Evolutionary conservation across 2,888 invertebrate species (phyloP).

Genomic region (Corbicula japonica): DNA sequence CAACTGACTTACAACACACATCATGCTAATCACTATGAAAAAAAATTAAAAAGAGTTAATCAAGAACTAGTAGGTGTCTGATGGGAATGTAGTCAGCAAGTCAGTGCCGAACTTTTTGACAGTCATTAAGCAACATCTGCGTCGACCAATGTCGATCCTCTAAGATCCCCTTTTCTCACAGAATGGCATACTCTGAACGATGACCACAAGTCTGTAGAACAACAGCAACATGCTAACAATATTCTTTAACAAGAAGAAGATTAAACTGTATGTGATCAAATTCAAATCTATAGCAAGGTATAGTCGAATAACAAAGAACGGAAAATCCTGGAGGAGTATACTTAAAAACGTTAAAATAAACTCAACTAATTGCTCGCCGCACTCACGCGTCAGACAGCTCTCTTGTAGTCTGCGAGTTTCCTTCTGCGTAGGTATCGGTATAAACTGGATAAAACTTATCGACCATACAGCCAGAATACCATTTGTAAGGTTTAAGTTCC

Average conservation of each 20-base stretch:
- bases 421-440: slow-evolving; percentile 77
- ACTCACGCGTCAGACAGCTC: slow-evolving; percentile 34
- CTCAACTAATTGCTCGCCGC: slow-evolving; percentile 60
- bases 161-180: too few species aligned
- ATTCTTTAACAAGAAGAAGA: slow-evolving; percentile 83
- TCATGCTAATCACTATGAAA: too few species aligned
- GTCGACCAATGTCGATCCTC: too few species aligned
- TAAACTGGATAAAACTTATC: slow-evolving; percentile 84
- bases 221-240: slow-evolving; percentile 73
- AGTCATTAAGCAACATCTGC: too few species aligned
- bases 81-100: too few species aligned
- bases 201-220: slow-evolving; percentile 70
- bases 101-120: too few species aligned
- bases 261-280: slow-evolving; percentile 80
- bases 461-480: slow-evolving; percentile 83
- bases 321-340: slow-evolving; percentile 76
- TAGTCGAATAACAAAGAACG: slow-evolving; percentile 86
- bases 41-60: too few species aligned
- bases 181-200: slow-evolving; percentile 62
- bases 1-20: too few species aligned
- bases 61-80: too few species aligned
- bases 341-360: slow-evolving; percentile 61
- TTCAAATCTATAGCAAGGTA: slow-evolving; percentile 94
- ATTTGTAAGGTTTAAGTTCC: slow-evolving; percentile 79
- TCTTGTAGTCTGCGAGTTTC: slow-evolving; percentile 33